Conservation (phyloP, 2,888 invertebrate species). For the Podotricha telesiphe region DNA sequence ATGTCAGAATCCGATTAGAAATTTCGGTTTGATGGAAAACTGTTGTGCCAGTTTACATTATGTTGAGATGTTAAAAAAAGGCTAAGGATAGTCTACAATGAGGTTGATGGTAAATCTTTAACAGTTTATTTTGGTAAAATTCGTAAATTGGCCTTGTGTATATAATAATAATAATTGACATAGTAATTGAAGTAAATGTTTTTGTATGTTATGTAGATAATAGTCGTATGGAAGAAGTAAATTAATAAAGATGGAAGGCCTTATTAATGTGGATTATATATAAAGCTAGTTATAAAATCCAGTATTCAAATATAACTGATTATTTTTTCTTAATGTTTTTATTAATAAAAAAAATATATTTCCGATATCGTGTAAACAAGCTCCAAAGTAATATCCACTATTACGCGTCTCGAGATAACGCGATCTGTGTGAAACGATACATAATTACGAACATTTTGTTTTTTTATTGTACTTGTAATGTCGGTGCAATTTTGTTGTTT, state of each 20-base stretch:
- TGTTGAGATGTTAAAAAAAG: constrained; percentile 24
- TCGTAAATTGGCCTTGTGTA: too few species aligned
- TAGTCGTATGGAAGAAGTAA: too few species aligned
- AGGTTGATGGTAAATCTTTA: constrained; percentile 12
- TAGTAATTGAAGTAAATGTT: too few species aligned
- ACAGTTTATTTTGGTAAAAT: not conserved
- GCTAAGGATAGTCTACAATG: constrained; percentile 11
- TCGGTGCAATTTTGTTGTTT: constrained; percentile 36
- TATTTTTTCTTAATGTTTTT: not conserved
- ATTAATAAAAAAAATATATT: constrained; percentile 6
- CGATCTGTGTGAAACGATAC: constrained; percentile 43
- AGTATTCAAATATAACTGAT: too few species aligned
- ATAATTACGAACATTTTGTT: constrained; percentile 40
- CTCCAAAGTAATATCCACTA: constrained; percentile 28
- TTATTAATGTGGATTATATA: too few species aligned
- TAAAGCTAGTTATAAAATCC: too few species aligned
- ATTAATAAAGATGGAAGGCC: too few species aligned
- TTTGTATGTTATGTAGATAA: too few species aligned
- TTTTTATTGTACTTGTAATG: constrained; percentile 38
- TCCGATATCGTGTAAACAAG: constrained; percentile 26
- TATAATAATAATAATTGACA: too few species aligned
- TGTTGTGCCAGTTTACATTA: constrained; percentile 42
- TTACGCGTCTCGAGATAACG: constrained; percentile 34
- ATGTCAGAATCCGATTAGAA: constrained; percentile 72
- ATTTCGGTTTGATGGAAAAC: constrained; percentile 73